Conservation (phyloP, 2,888 invertebrate genomes). For the Hyles lineata region DNA sequence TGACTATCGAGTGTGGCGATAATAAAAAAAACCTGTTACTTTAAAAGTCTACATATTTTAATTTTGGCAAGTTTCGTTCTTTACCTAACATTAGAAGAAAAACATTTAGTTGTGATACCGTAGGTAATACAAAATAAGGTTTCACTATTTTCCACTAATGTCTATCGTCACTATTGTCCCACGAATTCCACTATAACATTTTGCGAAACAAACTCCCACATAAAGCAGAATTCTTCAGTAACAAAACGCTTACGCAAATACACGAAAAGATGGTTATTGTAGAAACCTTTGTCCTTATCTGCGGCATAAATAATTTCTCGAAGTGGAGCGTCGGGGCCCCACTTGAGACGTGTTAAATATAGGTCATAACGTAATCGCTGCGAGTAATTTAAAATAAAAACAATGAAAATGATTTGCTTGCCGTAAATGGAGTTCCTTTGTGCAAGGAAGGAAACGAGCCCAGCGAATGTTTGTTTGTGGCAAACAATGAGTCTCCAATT, state of each 20-base stretch:
- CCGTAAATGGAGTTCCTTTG: slow-evolving; percentile 77
- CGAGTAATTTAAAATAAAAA: slow-evolving; percentile 64
- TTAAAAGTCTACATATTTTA: too few species aligned
- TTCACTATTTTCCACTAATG: too few species aligned
- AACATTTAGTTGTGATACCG: too few species aligned
- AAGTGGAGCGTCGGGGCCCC: not conserved
- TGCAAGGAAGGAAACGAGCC: slow-evolving; percentile 70
- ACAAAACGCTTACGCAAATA: slow-evolving; percentile 4
- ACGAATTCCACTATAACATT: too few species aligned
- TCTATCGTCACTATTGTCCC: too few species aligned
- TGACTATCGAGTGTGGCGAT: too few species aligned
- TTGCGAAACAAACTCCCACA: not conserved
- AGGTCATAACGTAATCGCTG: slow-evolving; percentile 35
- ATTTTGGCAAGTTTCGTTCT: too few species aligned
- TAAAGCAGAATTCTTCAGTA: not conserved
- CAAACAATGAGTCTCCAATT: slow-evolving; percentile 82
- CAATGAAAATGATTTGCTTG: slow-evolving; percentile 71
- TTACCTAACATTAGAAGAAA: too few species aligned
- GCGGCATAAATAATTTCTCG: not conserved
- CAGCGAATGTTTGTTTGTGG: slow-evolving; percentile 76
- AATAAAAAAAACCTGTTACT: too few species aligned
- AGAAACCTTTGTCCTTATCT: slow-evolving; percentile 9
- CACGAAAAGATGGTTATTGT: slow-evolving; percentile 9
- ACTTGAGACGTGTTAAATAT: slow-evolving; percentile 26
- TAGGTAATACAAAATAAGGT: too few species aligned